A percentile compares a stretch with the other conserved stretches of the same genome.
phyloP scores from a whole-genome alignment of 1,140 invertebrate genomes.

The Drosophila carrolli region DNA sequence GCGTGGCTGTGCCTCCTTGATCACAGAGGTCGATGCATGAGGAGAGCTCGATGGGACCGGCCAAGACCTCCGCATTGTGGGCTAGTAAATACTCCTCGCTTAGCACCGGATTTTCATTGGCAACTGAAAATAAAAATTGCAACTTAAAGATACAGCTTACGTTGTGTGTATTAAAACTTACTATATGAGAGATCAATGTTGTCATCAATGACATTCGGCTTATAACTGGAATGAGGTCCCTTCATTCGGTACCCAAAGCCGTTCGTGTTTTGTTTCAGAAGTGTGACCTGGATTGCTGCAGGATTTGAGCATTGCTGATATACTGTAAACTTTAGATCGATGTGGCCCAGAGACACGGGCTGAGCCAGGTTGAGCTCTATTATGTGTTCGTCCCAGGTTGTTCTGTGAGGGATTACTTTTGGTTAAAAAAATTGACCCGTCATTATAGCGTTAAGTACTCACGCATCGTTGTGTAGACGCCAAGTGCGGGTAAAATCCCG shows the following conservation, averaged over 20 bases:
- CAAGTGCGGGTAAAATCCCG: slow-evolving; percentile 93
- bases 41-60: slow-evolving; percentile 93
- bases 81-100: slow-evolving; percentile 92
- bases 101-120: slow-evolving; percentile 90
- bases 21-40: slow-evolving; percentile 93
- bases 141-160: neutral
- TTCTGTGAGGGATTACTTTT: slow-evolving; percentile 78
- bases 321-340: slow-evolving; percentile 94
- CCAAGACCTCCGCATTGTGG: slow-evolving; percentile 95
- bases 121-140: slow-evolving; percentile 45
- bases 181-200: slow-evolving; percentile 87
- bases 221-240: slow-evolving; percentile 67
- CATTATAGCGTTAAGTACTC: slow-evolving; percentile 53
- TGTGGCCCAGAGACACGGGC: slow-evolving; percentile 91
- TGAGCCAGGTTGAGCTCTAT: slow-evolving; percentile 94
- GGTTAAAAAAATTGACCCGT: neutral
- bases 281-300: slow-evolving; percentile 91
- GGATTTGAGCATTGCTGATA: slow-evolving; percentile 89
- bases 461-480: slow-evolving; percentile 93
- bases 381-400: slow-evolving; percentile 96
- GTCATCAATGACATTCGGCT: slow-evolving; percentile 86
- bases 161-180: slow-evolving; percentile 3
- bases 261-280: slow-evolving; percentile 92
- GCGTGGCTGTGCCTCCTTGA: slow-evolving; percentile 92
- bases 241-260: slow-evolving; percentile 88